These are phyloP conservation scores for Serranus cabrilla DNA, from an alignment of 2,797 vertebrate species.

Conservation along the genomic window DNA sequence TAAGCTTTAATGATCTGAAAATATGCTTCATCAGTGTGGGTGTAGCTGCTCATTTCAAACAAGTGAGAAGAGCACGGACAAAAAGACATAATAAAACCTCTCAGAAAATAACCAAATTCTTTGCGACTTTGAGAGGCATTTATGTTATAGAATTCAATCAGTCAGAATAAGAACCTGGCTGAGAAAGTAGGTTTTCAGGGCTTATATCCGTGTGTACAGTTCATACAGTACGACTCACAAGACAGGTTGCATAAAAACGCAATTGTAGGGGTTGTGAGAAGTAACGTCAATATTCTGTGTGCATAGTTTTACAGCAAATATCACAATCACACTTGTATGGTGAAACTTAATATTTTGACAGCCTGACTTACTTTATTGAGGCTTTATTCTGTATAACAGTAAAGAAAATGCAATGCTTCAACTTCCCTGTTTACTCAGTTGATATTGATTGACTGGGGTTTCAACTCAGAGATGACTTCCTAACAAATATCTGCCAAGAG, in stretches of 20 bases:
- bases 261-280: not conserved
- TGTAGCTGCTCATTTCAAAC: no score
- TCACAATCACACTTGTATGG: not conserved
- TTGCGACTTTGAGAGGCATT: no score
- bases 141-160: not conserved
- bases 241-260: not conserved
- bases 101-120: no score
- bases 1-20: no score
- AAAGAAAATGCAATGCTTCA: conserved; percentile 23
- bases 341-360: conserved; percentile 16
- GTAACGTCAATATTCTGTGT: conserved; percentile 1
- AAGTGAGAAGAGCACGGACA: no score
- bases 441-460: conserved; percentile 45
- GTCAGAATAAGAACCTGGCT: not conserved
- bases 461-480: conserved; percentile 24
- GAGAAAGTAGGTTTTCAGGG: not conserved
- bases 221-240: not conserved
- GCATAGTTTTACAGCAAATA: not conserved
- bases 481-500: conserved; percentile 31
- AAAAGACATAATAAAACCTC: no score
- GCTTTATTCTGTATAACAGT: conserved; percentile 11
- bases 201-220: not conserved
- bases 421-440: conserved; percentile 26
- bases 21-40: no score
- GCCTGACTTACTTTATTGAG: not conserved